Evolutionary conservation across 2,888 invertebrate species (phyloP).

Genomic region (Drymonia ruficornis): DNA sequence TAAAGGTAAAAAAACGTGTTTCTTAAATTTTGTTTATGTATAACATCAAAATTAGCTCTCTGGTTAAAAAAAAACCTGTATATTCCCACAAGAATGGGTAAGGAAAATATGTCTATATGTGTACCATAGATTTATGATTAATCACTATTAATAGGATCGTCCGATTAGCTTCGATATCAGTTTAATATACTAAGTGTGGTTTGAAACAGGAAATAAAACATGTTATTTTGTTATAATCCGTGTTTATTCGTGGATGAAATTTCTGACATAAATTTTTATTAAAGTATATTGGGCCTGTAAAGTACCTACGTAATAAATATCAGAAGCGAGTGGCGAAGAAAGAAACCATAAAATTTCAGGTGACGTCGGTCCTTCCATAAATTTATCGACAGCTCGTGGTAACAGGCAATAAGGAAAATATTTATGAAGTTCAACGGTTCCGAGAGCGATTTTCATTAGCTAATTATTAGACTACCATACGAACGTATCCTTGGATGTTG

Average conservation of each 20-base stretch:
- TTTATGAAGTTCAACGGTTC: constrained; percentile 76
- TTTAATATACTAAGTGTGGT: no score
- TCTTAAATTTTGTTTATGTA: no score
- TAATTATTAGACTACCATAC: constrained; percentile 63
- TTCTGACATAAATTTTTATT: constrained; percentile 6
- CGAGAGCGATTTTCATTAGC: constrained; percentile 76
- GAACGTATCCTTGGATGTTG: constrained; percentile 14
- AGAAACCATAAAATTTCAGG: constrained; percentile 80
- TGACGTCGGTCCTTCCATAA: constrained; percentile 80
- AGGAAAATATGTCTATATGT: no score
- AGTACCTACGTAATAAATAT: constrained; percentile 61
- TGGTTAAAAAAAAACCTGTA: no score
- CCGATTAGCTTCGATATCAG: no score
- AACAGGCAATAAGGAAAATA: constrained; percentile 81
- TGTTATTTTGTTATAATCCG: background rate
- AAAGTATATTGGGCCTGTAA: constrained; percentile 10
- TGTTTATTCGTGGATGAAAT: background rate
- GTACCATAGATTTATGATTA: no score
- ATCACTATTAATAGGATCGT: no score
- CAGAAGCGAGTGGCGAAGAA: constrained; percentile 65
- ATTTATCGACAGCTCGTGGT: constrained; percentile 83
- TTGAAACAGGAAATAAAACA: no score
- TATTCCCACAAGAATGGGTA: no score
- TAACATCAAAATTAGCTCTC: no score
- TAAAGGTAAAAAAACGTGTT: no score